These are phyloP conservation scores for Cantharis lateralis DNA, from an alignment of 2,888 invertebrate genomes.

Conservation along the genomic window DNA sequence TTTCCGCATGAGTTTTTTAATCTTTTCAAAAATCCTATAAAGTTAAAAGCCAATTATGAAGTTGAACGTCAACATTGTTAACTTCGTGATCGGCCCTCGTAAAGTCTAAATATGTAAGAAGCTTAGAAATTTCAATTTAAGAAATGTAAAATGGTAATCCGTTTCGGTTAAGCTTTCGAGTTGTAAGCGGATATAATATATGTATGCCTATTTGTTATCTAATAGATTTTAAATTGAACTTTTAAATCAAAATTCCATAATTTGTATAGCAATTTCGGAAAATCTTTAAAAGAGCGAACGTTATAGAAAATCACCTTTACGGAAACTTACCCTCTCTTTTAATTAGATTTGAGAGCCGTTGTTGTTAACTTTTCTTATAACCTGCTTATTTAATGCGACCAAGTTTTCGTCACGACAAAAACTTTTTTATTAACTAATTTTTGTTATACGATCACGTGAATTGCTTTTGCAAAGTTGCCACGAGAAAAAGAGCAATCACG, in stretches of 20 bases:
- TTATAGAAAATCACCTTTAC: neutral
- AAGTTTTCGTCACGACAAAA: neutral
- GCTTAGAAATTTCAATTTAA: neutral
- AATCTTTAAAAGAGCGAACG: neutral
- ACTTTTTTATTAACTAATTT: neutral
- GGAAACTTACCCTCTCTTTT: neutral
- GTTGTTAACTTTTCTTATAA: neutral
- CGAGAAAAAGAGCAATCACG: neutral
- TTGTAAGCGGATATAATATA: neutral
- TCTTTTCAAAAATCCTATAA: neutral
- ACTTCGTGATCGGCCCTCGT: neutral
- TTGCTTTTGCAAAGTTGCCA: neutral
- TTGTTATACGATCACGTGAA: neutral
- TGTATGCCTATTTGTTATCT: constrained; percentile 3
- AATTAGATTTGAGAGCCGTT: neutral
- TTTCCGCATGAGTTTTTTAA: neutral
- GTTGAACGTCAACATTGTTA: no score
- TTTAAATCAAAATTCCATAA: neutral
- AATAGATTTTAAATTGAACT: constrained; percentile 3
- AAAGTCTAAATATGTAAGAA: neutral
- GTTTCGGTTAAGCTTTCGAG: neutral
- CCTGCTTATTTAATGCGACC: neutral
- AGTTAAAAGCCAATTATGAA: no score
- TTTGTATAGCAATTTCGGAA: neutral
- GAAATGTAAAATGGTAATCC: constrained; percentile 1